Conservation (phyloP, 2,113 vertebrate species). For the Perca fluviatilis region DNA sequence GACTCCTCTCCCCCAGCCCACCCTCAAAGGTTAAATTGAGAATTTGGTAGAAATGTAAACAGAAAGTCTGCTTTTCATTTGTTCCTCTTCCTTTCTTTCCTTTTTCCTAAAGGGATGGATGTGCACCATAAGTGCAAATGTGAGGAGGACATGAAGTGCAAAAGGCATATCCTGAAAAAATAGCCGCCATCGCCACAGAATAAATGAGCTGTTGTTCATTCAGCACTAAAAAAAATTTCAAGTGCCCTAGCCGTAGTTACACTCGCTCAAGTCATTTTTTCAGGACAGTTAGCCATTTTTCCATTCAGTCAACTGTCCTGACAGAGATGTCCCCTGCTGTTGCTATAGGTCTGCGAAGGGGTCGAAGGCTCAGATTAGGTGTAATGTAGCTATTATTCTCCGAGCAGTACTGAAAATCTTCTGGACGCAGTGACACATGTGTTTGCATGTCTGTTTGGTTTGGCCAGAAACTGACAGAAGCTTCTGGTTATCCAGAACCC, state of each 20-base stretch:
- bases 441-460: constrained; percentile 92
- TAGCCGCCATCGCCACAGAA: neutral
- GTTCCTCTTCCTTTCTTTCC: neutral
- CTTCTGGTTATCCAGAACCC: constrained; percentile 89
- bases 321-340: constrained; percentile 14
- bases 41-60: constrained; percentile 13
- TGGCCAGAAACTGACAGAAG: constrained; percentile 88
- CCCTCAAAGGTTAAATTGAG: constrained; percentile 29
- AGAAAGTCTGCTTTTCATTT: constrained; percentile 30
- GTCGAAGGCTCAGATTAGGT: constrained; percentile 35
- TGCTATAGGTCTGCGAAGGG: constrained; percentile 3
- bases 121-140: neutral
- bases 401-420: constrained; percentile 78
- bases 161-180: constrained; percentile 25
- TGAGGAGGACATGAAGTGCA: neutral
- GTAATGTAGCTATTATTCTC: constrained; percentile 67
- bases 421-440: constrained; percentile 81
- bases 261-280: constrained; percentile 27
- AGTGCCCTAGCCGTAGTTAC: neutral
- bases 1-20: constrained; percentile 9
- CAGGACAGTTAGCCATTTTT: constrained; percentile 17
- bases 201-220: constrained; percentile 23
- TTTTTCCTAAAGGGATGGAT: neutral
- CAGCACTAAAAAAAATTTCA: constrained; percentile 27
- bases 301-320: constrained; percentile 19